Evolutionary conservation across 2,113 vertebrate species (phyloP).

Genomic region (Sturnira hondurensis): DNA sequence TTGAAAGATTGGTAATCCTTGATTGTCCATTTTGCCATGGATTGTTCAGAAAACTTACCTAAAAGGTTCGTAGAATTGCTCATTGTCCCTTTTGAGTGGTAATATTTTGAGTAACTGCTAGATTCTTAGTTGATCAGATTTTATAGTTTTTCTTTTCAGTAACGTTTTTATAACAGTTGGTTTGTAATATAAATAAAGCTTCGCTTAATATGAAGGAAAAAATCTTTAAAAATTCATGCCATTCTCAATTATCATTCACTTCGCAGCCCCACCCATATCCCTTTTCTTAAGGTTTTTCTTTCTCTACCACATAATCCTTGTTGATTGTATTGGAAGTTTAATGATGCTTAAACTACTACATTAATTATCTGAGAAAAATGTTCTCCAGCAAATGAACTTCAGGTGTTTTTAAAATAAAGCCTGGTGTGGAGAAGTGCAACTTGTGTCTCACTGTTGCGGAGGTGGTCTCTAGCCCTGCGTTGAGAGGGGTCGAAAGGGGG

Average conservation of each 20-base stretch:
- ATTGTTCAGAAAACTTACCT: neutral
- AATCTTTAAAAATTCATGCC: neutral
- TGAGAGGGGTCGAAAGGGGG: neutral
- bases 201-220: neutral
- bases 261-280: neutral
- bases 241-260: neutral
- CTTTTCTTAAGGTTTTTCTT: neutral
- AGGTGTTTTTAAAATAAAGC: neutral
- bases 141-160: neutral
- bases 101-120: neutral
- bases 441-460: neutral
- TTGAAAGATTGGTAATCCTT: neutral
- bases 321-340: neutral
- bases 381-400: neutral
- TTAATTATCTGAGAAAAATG: neutral
- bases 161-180: neutral
- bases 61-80: neutral
- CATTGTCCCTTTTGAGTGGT: neutral
- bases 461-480: accelerated
- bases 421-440: neutral
- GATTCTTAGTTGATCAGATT: neutral
- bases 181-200: neutral
- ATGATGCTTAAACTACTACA: neutral
- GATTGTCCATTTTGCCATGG: neutral
- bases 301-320: neutral